These are phyloP conservation scores for Notothenia coriiceps DNA, from an alignment of 2,113 vertebrate species.

Conservation along the genomic window DNA sequence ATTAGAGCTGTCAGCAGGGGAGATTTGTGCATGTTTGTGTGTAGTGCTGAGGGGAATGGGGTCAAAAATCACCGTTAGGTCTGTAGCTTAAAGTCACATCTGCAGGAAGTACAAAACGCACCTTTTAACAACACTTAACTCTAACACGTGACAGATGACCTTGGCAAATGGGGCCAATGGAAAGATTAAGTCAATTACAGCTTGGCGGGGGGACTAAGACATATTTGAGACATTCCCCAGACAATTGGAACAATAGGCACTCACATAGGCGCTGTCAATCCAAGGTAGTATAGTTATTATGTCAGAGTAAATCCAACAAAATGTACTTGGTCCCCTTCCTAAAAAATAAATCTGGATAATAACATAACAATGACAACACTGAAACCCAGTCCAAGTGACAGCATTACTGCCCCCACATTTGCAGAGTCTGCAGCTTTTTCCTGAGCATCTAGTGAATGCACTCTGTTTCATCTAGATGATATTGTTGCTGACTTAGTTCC, in stretches of 20 bases:
- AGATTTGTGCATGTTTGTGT: slow-evolving; percentile 34
- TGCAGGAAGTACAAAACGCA: slow-evolving; percentile 50
- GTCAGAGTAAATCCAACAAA: slow-evolving; percentile 31
- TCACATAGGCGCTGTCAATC: slow-evolving; percentile 24
- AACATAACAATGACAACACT: slow-evolving; percentile 6
- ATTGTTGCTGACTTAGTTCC: slow-evolving; percentile 54
- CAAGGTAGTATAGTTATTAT: slow-evolving; percentile 24
- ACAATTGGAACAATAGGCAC: slow-evolving; percentile 55
- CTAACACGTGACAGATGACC: slow-evolving; percentile 71
- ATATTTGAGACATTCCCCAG: slow-evolving; percentile 73
- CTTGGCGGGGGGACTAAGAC: slow-evolving; percentile 62
- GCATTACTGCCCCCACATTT: slow-evolving; percentile 35
- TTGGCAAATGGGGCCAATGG: slow-evolving; percentile 62
- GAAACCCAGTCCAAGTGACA: slow-evolving; percentile 13
- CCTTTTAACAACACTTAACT: slow-evolving; percentile 76
- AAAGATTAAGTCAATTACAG: slow-evolving; percentile 82
- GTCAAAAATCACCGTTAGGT: slow-evolving; percentile 60
- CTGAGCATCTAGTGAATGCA: slow-evolving; percentile 27
- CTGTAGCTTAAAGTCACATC: slow-evolving; percentile 41
- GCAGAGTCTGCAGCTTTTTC: slow-evolving; percentile 56
- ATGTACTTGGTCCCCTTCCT: slow-evolving; percentile 16
- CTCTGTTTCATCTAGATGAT: slow-evolving; percentile 19
- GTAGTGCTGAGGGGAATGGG: slow-evolving; percentile 10
- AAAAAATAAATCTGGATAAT: slow-evolving; percentile 35
- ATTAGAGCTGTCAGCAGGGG: slow-evolving; percentile 56